A percentile compares a stretch with the other conserved stretches of the same genome.
These are phyloP conservation scores for Diachasma alloeum DNA, from an alignment of 1,140 invertebrate genomes.

Conservation along the genomic window DNA sequence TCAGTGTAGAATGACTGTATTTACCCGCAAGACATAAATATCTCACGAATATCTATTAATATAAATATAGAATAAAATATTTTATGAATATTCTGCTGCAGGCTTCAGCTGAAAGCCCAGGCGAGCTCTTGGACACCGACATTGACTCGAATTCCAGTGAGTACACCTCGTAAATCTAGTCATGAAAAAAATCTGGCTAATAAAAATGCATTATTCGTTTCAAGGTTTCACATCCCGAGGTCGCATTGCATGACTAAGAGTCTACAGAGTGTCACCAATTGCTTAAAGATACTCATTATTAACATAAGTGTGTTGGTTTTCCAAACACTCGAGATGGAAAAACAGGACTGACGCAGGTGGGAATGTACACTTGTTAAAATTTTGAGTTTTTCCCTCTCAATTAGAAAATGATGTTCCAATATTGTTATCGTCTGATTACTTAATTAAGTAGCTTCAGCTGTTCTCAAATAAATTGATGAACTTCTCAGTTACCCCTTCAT, in stretches of 20 bases:
- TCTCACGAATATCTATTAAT: no score
- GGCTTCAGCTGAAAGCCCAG: not conserved
- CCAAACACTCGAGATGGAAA: not conserved
- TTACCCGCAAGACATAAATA: no score
- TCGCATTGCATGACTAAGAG: not conserved
- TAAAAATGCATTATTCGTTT: not conserved
- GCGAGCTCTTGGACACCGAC: constrained; percentile 3
- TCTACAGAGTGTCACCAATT: not conserved
- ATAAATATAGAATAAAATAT: not conserved
- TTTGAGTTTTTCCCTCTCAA: no score
- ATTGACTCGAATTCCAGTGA: not conserved
- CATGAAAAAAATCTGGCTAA: not conserved
- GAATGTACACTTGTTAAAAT: no score
- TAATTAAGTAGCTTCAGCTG: no score
- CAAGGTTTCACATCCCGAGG: not conserved
- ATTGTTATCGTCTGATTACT: no score
- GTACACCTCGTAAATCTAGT: not conserved
- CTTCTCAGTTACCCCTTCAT: no score
- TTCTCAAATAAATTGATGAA: no score
- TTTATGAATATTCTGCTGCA: not conserved
- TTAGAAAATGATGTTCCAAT: no score
- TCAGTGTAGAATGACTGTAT: no score
- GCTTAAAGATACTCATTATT: not conserved
- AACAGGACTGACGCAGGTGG: not conserved
- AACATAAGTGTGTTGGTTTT: not conserved